Conservation (phyloP, 2,113 vertebrate species). For the Pedetes capensis region DNA sequence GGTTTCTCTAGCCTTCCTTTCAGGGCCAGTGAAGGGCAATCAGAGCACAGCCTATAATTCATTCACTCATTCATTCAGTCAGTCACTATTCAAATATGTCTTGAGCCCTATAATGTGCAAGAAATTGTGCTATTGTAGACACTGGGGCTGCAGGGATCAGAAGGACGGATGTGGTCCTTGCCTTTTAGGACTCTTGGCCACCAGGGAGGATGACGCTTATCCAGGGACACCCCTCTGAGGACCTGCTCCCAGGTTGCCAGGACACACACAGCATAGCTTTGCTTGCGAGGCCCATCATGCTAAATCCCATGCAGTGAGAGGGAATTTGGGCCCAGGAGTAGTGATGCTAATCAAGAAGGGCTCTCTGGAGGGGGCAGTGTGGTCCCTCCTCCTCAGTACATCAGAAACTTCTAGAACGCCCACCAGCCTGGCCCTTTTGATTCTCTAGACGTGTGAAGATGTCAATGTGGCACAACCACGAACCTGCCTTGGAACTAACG, state of each 20-base stretch:
- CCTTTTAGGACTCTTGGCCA: neutral
- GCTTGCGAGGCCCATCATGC: accelerated
- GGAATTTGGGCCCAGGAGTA: accelerated
- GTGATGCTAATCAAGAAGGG: neutral
- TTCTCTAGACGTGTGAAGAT: neutral
- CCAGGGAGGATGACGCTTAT: neutral
- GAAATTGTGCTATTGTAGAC: neutral
- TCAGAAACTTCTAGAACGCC: neutral
- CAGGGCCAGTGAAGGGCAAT: neutral
- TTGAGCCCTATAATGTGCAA: neutral
- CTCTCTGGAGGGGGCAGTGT: neutral
- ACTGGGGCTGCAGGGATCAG: neutral
- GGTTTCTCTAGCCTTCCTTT: neutral
- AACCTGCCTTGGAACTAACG: neutral
- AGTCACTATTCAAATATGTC: neutral
- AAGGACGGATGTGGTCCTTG: neutral
- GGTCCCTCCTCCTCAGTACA: neutral
- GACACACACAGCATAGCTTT: neutral
- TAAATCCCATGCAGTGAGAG: neutral
- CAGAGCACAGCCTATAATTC: neutral
- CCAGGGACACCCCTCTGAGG: neutral
- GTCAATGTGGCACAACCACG: neutral
- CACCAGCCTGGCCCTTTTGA: neutral
- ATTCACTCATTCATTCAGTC: neutral
- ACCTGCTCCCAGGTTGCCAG: accelerated